phyloP scores from a whole-genome alignment of 2,797 vertebrate species.

The Cyprinella venusta region DNA sequence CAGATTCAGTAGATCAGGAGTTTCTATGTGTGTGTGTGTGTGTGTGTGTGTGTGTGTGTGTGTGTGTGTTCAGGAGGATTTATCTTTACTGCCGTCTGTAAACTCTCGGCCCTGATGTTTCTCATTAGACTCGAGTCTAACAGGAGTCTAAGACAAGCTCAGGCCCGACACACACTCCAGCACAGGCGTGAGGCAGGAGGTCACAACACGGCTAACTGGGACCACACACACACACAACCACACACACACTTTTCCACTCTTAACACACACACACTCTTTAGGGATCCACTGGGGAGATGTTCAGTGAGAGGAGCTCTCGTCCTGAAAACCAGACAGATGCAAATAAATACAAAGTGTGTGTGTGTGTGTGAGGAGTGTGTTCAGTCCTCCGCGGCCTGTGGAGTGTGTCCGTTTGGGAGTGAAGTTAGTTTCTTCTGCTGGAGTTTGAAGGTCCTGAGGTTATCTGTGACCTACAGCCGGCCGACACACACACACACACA shows the following conservation, averaged over 20 bases:
- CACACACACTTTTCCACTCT: constrained; percentile 57
- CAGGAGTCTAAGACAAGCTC: constrained; percentile 71
- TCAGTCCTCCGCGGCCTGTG: not conserved
- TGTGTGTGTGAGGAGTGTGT: not conserved
- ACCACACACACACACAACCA: constrained; percentile 65
- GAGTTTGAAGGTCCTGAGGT: constrained; percentile 25
- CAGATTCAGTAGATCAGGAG: too few species aligned
- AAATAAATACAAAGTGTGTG: too few species aligned
- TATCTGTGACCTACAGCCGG: constrained; percentile 40
- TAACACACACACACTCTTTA: constrained; percentile 17
- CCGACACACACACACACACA: not conserved
- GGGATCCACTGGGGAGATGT: constrained; percentile 13
- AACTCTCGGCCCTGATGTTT: constrained; percentile 83
- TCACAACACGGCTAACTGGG: constrained; percentile 65
- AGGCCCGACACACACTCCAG: constrained; percentile 76
- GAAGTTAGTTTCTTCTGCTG: constrained; percentile 17
- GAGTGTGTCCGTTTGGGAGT: constrained; percentile 32
- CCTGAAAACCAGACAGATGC: not conserved
- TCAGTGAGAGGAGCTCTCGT: not conserved
- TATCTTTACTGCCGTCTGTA: constrained; percentile 80
- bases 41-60: constrained; percentile 63
- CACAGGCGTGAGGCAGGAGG: constrained; percentile 73
- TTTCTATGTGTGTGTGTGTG: too few species aligned
- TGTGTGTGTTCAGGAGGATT: constrained; percentile 71
- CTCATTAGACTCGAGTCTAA: constrained; percentile 74